Percentiles rank a stretch among this genome's conserved stretches.
Evolutionary conservation across 2,797 vertebrate species (phyloP).

Genomic region (Phoxinus dragarum): DNA sequence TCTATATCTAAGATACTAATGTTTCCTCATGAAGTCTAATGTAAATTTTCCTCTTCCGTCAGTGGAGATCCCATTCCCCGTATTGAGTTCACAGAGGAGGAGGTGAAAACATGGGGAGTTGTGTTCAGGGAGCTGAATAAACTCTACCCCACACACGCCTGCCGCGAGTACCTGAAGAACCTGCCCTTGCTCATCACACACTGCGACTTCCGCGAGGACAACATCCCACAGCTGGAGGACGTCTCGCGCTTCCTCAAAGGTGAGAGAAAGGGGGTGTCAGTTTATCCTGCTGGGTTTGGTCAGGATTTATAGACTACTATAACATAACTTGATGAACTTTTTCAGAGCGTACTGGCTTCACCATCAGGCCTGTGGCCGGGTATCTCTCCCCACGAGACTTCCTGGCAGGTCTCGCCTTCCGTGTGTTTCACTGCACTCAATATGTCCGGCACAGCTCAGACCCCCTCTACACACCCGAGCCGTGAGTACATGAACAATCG

Average conservation of each 20-base stretch:
- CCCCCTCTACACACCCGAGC: conserved; percentile 96
- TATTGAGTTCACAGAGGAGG: conserved; percentile 96
- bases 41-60: conserved; percentile 11
- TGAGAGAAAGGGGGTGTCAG: conserved; percentile 59
- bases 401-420: conserved; percentile 95
- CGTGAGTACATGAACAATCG: conserved; percentile 78
- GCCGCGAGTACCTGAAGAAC: conserved; percentile 95
- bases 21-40: background rate
- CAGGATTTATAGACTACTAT: background rate
- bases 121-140: conserved; percentile 95
- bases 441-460: conserved; percentile 97
- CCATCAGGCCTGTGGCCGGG: conserved; percentile 94
- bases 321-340: conserved; percentile 17
- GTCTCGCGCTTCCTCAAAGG: conserved; percentile 95
- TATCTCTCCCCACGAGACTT: conserved; percentile 96
- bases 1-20: background rate
- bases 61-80: conserved; percentile 92
- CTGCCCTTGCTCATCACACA: conserved; percentile 91
- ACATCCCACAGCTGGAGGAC: conserved; percentile 96
- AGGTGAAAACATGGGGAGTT: conserved; percentile 94
- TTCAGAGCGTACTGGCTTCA: conserved; percentile 93
- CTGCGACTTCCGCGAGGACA: conserved; percentile 94
- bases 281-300: background rate
- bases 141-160: conserved; percentile 95
- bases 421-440: conserved; percentile 98